A percentile compares a stretch with the other conserved stretches of the same genome.
Conservation (phyloP, 2,113 vertebrate genomes). For the Catharus minimus region DNA sequence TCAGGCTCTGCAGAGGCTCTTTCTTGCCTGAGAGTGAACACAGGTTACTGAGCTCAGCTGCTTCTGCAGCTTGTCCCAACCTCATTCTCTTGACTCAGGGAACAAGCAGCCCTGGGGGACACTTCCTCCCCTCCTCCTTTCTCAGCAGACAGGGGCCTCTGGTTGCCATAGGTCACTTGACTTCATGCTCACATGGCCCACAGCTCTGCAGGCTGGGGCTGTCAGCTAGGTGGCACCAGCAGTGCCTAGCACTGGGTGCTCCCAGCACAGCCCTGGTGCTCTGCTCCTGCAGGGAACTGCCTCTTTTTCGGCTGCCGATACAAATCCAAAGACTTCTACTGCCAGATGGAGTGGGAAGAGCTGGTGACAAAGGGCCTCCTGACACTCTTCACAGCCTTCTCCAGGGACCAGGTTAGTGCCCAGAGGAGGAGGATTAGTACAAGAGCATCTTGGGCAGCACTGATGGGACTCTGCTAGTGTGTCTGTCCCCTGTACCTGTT, state of each 20-base stretch:
- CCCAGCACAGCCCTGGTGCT: background rate
- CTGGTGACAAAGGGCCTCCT: slow-evolving; percentile 74
- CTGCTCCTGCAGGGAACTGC: slow-evolving; percentile 75
- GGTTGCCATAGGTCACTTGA: background rate
- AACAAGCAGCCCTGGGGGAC: background rate
- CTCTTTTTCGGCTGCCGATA: slow-evolving; percentile 92
- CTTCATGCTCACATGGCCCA: background rate
- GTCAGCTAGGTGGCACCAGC: background rate
- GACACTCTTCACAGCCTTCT: slow-evolving; percentile 89
- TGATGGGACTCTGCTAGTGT: background rate
- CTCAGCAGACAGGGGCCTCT: background rate
- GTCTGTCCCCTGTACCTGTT: background rate
- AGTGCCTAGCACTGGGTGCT: background rate
- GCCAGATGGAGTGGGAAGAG: slow-evolving; percentile 84
- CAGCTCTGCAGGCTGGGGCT: background rate
- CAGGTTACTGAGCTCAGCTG: background rate
- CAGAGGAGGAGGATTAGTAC: background rate
- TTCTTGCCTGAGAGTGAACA: background rate
- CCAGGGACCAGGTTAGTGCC: slow-evolving; percentile 89
- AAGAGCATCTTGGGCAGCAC: background rate
- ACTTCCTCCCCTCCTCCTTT: background rate
- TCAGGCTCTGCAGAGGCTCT: background rate
- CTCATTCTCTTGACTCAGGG: background rate
- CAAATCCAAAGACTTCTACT: slow-evolving; percentile 89
- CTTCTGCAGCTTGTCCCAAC: background rate